Percentiles rank a stretch among this genome's conserved stretches.
Conservation (phyloP, 1,140 invertebrate genomes). For the Ridgeia piscesae region DNA sequence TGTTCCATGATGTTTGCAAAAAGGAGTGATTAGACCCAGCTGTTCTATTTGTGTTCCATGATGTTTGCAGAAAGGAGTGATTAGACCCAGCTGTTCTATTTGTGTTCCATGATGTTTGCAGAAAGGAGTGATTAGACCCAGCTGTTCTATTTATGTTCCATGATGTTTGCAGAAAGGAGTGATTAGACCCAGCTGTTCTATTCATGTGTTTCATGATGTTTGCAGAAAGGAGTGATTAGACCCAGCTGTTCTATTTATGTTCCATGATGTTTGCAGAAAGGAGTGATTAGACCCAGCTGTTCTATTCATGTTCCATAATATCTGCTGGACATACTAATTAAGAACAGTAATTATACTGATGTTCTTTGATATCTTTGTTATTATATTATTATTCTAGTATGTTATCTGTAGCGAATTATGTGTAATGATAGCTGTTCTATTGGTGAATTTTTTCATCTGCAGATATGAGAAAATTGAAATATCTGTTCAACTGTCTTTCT, state of each 20-base stretch:
- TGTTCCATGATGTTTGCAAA: neutral
- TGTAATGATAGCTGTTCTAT: no score
- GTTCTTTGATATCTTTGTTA: neutral
- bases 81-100: neutral
- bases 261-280: neutral
- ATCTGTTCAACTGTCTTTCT: no score
- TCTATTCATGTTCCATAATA: neutral
- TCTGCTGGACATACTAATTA: neutral
- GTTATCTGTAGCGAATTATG: neutral
- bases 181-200: neutral
- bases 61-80: neutral
- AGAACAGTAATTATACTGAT: neutral
- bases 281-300: neutral
- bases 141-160: neutral
- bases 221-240: neutral
- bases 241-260: neutral
- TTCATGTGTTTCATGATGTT: neutral
- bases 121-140: neutral
- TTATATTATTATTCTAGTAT: no score
- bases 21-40: neutral
- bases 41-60: neutral
- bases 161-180: neutral
- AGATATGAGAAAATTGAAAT: no score
- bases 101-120: neutral
- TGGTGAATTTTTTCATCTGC: no score